Conservation (phyloP, 2,888 invertebrate genomes). For the Hydraecia micacea region DNA sequence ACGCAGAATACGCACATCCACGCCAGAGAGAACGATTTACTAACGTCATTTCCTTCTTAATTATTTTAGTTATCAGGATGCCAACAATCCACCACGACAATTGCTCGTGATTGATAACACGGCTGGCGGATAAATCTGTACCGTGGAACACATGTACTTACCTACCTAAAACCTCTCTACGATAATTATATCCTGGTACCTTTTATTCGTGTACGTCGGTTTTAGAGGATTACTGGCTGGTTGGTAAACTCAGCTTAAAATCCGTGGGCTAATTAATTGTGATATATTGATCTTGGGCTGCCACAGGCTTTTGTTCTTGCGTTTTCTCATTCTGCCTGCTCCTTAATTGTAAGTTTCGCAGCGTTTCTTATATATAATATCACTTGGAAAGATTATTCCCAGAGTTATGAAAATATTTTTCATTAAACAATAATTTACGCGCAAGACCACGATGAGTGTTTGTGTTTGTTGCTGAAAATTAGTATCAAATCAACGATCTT, state of each 20-base stretch:
- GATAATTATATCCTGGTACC: slow-evolving; percentile 22
- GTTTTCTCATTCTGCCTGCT: background rate
- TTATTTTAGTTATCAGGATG: slow-evolving; percentile 42
- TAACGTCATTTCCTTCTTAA: slow-evolving; percentile 31
- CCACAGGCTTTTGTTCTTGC: background rate
- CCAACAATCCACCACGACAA: slow-evolving; percentile 34
- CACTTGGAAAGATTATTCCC: slow-evolving; percentile 6
- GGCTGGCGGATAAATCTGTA: slow-evolving; percentile 25
- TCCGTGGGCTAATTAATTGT: slow-evolving; percentile 28
- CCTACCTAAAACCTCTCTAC: slow-evolving; percentile 2
- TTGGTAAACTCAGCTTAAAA: slow-evolving; percentile 26
- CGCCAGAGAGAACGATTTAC: background rate
- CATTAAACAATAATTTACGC: background rate
- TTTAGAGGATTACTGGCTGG: slow-evolving; percentile 20
- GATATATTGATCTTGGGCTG: slow-evolving; percentile 6
- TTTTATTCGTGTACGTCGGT: slow-evolving; percentile 12
- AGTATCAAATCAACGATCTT: slow-evolving; percentile 30
- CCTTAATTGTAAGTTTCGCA: background rate
- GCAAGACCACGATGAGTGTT: background rate
- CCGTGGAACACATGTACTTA: slow-evolving; percentile 10
- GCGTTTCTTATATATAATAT: slow-evolving; percentile 7
- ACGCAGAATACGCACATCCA: slow-evolving; percentile 4
- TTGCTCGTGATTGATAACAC: slow-evolving; percentile 49
- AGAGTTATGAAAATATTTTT: background rate
- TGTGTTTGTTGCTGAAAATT: slow-evolving; percentile 34